Base-by-base conservation (phyloP, 2,888 invertebrate genomes). In the Aspidapion aeneum region DNA sequence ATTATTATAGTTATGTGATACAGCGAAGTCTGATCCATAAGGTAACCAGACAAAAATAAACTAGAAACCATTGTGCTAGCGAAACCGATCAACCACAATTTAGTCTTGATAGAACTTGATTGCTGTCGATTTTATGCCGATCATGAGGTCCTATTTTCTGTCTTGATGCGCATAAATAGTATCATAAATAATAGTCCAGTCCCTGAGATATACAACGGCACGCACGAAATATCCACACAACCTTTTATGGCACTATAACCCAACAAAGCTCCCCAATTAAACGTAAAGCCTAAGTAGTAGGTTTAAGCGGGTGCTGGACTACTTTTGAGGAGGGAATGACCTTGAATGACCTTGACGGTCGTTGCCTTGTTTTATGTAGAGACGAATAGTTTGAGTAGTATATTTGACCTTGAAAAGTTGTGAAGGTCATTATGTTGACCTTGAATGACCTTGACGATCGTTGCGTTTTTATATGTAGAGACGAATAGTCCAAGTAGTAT, bases 91-190 rank as follows among this genome's bases (percentile, higher is more conserved):
- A 99, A 81, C 84, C 93, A 96, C 0, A 87, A 76, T 76, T 94
- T 93, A 0, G 96, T 90, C 83, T 3, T 88, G 85, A 0, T 95
- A 96, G 78, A 99, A 96, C 64, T 89, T 89, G 0, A 98, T 82
- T 0, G 99, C 99, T 0, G 98, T 98, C 0, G 98, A 98, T 75
- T 97, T 97, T 54, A 99, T 89, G 0, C 98, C 98, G 52, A 98
- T 84, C 48, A 90, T 82, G 16, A 92, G 80, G 78, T 99, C 99
- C 78, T 99, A 98, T 21, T 86, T 79, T 78, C 93, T 94, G 77
- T 99, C 98, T 91, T 99, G 98, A 82, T 98, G 97, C 0, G 98
- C 98, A 79, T 99, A 99, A 70, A 99, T 97, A 1, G 99, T 99
- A 75, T 99, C 99, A 77, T 99, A 99, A 0, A 98, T 82, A 58